phyloP scores from a whole-genome alignment of 30 jellyfish, hydroid and myxozoan genomes.

The Chrysaora quinquecirrha region DNA sequence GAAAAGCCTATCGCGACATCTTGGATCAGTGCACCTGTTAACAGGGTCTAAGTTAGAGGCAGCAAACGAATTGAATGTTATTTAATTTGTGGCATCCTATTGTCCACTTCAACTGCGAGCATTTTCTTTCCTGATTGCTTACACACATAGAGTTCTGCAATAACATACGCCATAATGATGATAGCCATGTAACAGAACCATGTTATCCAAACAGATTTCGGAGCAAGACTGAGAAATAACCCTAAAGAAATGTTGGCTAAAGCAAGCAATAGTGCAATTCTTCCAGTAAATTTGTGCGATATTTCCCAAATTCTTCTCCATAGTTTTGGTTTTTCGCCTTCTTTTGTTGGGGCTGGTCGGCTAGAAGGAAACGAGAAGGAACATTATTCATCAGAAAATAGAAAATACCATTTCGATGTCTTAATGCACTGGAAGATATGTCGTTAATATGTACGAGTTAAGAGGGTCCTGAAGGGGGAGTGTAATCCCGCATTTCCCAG shows the following conservation, averaged over 20 bases:
- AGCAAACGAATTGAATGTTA: no score
- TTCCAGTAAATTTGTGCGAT: conserved; percentile 56
- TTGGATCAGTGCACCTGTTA: no score
- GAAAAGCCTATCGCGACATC: no score
- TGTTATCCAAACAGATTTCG: conserved; percentile 39
- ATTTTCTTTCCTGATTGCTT: background rate
- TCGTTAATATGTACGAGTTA: no score
- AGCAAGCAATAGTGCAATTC: conserved; percentile 49
- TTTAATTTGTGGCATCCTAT: no score
- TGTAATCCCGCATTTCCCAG: no score
- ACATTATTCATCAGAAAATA: no score
- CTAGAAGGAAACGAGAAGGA: no score
- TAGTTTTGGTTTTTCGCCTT: conserved; percentile 45
- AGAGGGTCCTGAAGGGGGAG: no score
- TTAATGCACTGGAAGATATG: no score
- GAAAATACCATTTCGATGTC: no score
- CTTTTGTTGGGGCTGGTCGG: conserved; percentile 62
- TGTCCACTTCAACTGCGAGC: background rate
- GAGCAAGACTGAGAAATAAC: conserved; percentile 49
- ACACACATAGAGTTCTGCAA: conserved; percentile 36
- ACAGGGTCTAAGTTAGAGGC: no score
- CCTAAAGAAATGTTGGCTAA: conserved; percentile 60
- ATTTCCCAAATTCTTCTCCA: conserved; percentile 74
- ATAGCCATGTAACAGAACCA: conserved; percentile 55
- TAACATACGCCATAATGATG: conserved; percentile 3